phyloP scores from a whole-genome alignment of 2,113 vertebrate genomes.

The Indicator indicator region DNA sequence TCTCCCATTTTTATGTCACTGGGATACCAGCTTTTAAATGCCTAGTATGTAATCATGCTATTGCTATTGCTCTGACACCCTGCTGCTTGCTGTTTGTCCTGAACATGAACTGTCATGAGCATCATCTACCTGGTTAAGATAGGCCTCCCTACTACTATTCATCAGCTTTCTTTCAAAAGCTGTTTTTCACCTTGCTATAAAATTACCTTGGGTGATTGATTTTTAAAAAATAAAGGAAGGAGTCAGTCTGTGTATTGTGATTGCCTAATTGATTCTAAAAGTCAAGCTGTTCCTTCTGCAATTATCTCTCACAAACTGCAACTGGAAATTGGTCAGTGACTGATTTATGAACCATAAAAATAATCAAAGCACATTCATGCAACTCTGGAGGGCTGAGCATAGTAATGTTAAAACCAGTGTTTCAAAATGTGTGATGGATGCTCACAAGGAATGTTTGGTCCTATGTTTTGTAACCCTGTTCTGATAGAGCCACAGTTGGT shows the following conservation, averaged over 20 bases:
- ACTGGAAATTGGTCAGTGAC: neutral
- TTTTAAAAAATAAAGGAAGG: neutral
- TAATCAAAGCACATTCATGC: neutral
- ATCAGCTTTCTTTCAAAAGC: neutral
- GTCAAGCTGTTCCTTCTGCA: conserved; percentile 8
- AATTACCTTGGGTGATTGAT: neutral
- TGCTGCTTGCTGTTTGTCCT: neutral
- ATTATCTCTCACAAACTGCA: neutral
- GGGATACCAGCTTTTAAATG: neutral
- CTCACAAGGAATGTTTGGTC: neutral
- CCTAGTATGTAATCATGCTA: neutral
- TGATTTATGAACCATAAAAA: conserved; percentile 1
- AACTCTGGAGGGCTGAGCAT: neutral
- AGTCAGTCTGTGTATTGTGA: neutral
- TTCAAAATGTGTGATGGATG: neutral
- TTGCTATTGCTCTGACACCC: neutral
- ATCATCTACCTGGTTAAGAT: neutral
- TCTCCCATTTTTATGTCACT: neutral
- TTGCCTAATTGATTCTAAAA: conserved; percentile 5
- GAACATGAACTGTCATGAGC: neutral
- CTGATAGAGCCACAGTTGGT: neutral
- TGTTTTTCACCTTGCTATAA: neutral
- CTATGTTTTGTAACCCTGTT: neutral
- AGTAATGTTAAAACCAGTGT: neutral
- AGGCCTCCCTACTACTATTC: neutral